Evolutionary conservation across 92 coral and sea anemone species (phyloP).

Genomic region (Parazoanthus swiftii): DNA sequence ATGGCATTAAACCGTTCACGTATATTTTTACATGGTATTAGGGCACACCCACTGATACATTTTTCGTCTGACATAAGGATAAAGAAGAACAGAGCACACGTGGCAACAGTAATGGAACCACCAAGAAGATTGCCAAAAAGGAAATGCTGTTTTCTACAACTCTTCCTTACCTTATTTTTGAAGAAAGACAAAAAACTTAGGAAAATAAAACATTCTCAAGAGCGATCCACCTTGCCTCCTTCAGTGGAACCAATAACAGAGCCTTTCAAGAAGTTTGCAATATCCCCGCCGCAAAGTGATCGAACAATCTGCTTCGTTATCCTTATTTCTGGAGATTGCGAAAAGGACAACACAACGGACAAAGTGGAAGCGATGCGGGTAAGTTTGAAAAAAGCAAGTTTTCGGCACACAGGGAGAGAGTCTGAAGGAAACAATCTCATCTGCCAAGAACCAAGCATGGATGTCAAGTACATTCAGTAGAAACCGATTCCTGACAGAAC

Average conservation of each 20-base stretch:
- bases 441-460: not conserved
- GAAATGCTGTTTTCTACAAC: no score
- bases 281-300: not conserved
- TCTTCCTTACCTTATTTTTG: not conserved
- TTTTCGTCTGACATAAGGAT: no score
- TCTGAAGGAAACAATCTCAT: not conserved
- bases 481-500: no score
- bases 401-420: not conserved
- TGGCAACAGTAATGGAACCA: no score
- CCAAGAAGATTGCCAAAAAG: not conserved
- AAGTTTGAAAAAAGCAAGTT: not conserved
- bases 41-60: no score
- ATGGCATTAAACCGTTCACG: no score
- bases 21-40: no score
- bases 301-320: not conserved
- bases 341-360: not conserved
- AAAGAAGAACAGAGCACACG: no score
- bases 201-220: not conserved
- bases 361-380: not conserved
- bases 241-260: constrained; percentile 3
- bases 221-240: not conserved
- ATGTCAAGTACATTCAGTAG: not conserved
- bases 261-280: not conserved
- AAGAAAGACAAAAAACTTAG: no score
- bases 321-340: not conserved